phyloP scores from a whole-genome alignment of 2,113 vertebrate genomes.

The Miniopterus natalensis region DNA sequence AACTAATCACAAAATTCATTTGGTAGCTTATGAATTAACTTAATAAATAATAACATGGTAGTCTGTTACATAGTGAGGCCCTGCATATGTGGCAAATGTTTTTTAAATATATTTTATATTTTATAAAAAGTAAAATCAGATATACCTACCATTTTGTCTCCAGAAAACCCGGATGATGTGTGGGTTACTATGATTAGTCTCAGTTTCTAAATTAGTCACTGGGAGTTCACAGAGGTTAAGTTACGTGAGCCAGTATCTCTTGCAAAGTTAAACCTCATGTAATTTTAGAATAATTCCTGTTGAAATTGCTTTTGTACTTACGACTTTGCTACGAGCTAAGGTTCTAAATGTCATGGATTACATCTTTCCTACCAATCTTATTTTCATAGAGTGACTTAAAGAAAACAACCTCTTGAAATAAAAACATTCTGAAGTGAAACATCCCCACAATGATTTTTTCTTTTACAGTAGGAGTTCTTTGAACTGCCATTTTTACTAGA shows the following conservation, averaged over 20 bases:
- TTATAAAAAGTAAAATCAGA: slow-evolving; percentile 42
- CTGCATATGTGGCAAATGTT: not conserved
- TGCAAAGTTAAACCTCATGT: slow-evolving; percentile 3
- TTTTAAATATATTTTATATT: slow-evolving; percentile 8
- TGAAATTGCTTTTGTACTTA: slow-evolving; percentile 27
- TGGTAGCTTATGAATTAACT: not conserved
- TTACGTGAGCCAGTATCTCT: not conserved
- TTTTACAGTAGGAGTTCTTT: slow-evolving; percentile 12
- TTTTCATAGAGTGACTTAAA: slow-evolving; percentile 2
- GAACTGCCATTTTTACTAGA: not conserved
- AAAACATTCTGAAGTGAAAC: slow-evolving; percentile 22
- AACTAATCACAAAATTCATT: not conserved
- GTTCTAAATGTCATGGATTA: not conserved
- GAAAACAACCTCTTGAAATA: not conserved
- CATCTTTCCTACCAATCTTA: not conserved
- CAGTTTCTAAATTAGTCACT: slow-evolving; percentile 21
- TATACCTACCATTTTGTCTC: not conserved
- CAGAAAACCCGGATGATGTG: not conserved
- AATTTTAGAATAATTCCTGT: slow-evolving; percentile 35
- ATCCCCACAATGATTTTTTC: not conserved
- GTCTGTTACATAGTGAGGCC: not conserved
- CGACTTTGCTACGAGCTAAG: not conserved
- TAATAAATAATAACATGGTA: not conserved
- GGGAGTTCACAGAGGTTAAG: not conserved
- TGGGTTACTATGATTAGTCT: not conserved